Conservation (phyloP, 1,140 invertebrate species). For the Eupeodes corollae region DNA sequence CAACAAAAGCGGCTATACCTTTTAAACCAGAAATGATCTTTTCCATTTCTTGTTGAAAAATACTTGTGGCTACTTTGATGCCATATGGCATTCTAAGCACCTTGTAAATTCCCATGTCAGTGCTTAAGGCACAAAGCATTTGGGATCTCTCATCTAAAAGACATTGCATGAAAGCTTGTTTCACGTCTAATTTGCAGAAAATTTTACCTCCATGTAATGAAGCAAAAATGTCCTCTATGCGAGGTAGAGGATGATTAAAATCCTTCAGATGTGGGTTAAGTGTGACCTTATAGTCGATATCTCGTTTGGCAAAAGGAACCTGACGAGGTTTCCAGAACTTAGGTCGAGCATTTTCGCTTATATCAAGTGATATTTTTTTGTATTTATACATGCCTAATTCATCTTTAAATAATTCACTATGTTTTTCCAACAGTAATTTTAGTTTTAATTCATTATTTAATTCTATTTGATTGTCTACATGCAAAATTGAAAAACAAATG, state of each 20-base stretch:
- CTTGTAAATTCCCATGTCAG: slow-evolving; percentile 16
- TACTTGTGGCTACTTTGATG: slow-evolving; percentile 26
- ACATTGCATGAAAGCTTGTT: slow-evolving; percentile 34
- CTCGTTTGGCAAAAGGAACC: slow-evolving; percentile 14
- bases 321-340: slow-evolving; percentile 19
- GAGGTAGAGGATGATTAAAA: slow-evolving; percentile 30
- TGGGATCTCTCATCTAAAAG: slow-evolving; percentile 15
- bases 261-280: slow-evolving; percentile 29
- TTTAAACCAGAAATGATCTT: slow-evolving; percentile 18
- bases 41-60: slow-evolving; percentile 37
- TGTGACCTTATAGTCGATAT: slow-evolving; percentile 34
- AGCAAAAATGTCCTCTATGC: slow-evolving; percentile 25
- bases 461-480: too few relatives aligned
- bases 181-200: slow-evolving; percentile 35
- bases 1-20: slow-evolving; percentile 16
- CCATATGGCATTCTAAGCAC: slow-evolving; percentile 21
- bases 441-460: too few relatives aligned
- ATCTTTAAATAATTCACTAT: slow-evolving; percentile 3
- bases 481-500: too few relatives aligned
- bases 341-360: slow-evolving; percentile 13
- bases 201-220: slow-evolving; percentile 14
- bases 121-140: slow-evolving; percentile 12
- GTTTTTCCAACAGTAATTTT: too few relatives aligned
- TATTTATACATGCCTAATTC: slow-evolving; percentile 5
- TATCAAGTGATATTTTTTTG: slow-evolving; percentile 1